Base-by-base conservation (phyloP, 2,797 vertebrate species). In the Thaleichthys pacificus region DNA sequence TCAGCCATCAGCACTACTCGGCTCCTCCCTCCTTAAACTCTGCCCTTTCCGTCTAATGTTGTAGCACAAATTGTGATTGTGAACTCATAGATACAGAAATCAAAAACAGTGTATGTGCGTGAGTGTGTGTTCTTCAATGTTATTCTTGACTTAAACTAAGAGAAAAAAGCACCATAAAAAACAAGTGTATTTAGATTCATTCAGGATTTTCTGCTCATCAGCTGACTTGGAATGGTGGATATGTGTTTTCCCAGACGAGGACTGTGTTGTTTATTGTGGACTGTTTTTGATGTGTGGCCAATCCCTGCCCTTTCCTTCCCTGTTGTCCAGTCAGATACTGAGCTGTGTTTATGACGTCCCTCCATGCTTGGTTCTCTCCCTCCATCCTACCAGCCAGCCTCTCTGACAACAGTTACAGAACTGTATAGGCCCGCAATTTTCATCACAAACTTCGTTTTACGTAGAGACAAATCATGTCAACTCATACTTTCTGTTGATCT, bases 31-130 rank as follows among this genome's bases (percentile, higher is more conserved):
- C 79, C 75, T 77, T 62, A 51, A 75, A 62, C 30, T 35, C 74
- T 79, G 61, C 86, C 70, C 77, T 91, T 92, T 87, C 88, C 94
- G 94, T 94, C 92, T 95, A 95, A 95, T 85, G 94, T 93, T 96
- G 96, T 98, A 96, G 95, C 95, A 94, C 95, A 96, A 67, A 95
- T 95, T 91, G 96, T 97, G 95, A 96, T 96, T 94, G 95, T 97
- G 94, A 96, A 93, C 92, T 47, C 91, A 93, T 96, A 96, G 95
- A 87, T 87, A 94, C 94, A 94, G 81, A 90, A 88, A 89, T 76
- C 72, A 68, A 77, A 81, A 57, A 21, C 22, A 38, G 88, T 92
- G 91, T 88, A 88, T 75, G 88, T 93, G 87, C 88, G 92, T 89
- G 86, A 88, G 91, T 93, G 95, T 86, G 94, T 93, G 94, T 94